Evolutionary conservation across 2,113 vertebrate genomes (phyloP), one percentile per base, ranked within the genome.

Genomic region (Xenotilapia flavipinnis): DNA sequence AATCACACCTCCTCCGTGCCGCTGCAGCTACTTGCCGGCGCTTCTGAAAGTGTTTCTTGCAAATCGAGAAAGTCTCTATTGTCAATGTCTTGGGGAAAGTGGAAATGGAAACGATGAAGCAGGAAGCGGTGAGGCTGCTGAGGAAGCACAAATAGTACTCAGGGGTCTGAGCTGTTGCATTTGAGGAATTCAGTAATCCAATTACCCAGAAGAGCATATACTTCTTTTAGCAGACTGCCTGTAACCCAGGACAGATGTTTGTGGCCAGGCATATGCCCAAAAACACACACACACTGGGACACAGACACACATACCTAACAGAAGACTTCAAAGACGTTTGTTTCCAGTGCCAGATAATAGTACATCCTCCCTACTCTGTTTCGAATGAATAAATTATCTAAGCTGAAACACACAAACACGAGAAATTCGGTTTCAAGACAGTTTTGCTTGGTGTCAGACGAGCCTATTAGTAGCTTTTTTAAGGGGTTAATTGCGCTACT

Each of bases 111-210:
- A 33, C 33, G 33, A 92, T 88, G 87, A 86, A 90, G 88, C 81
- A 54, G 81, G 47, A 87, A 90, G 91, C 73, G 60, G 80, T 3
- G 62, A 90, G 90, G 91, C 85, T 94, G 94, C 93, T 95, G 94
- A 94, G 89, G 70, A 94, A 85, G 94, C 95, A 95, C 89, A 95
- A 94, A 95, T 90, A 53, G 82, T 80, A 93, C 95, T 95, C 86
- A 68, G 49, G 91, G 90, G 86, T 83, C 85, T 89, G 88, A 86
- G 89, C 58, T 49, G 60, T 51, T 79, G 90, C 60, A 88, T 95
- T 92, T 93, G 85, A 95, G 93, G 93, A 94, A 93, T 93, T 90
- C 91, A 94, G 90, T 94, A 94, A 95, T 96, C 94, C 94, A 96
- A 94, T 96, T 95, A 96, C 90, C 92, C 75, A 70, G 87, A 33